A percentile compares a stretch with the other conserved stretches of the same genome.
Evolutionary conservation across 2,113 vertebrate species (phyloP).

Genomic region (Thymallus thymallus): DNA sequence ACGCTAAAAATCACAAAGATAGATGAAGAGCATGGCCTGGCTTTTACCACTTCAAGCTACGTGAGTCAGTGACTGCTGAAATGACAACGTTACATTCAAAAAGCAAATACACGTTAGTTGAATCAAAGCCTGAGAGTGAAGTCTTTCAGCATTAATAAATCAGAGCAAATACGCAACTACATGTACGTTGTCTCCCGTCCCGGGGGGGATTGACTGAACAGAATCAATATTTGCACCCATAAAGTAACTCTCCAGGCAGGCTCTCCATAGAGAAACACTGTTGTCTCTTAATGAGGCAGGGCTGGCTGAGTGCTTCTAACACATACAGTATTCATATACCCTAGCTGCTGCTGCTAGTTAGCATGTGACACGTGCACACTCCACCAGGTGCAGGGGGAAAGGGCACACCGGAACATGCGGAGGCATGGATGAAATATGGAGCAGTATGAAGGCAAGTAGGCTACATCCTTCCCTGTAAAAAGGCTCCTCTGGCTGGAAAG

Average conservation of each 20-base stretch:
- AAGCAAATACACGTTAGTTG: background rate
- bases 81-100: background rate
- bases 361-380: conserved; percentile 25
- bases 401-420: background rate
- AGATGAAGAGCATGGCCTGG: background rate
- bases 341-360: conserved; percentile 30
- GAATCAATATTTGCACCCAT: conserved; percentile 65
- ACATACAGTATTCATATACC: conserved; percentile 26
- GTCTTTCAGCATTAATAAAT: conserved; percentile 55
- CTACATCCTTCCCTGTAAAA: background rate
- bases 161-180: conserved; percentile 41
- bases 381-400: conserved; percentile 4
- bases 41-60: no score
- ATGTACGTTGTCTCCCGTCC: conserved; percentile 38
- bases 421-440: background rate
- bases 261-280: conserved; percentile 30
- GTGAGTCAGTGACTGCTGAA: background rate
- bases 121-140: conserved; percentile 20
- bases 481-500: background rate
- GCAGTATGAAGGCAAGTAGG: background rate
- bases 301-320: conserved; percentile 48
- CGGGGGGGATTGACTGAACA: conserved; percentile 41
- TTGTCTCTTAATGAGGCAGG: conserved; percentile 61
- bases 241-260: conserved; percentile 49
- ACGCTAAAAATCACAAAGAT: background rate